These are phyloP conservation scores for Cheilinus undulatus DNA, from an alignment of 2,113 vertebrate genomes.

Conservation along the genomic window DNA sequence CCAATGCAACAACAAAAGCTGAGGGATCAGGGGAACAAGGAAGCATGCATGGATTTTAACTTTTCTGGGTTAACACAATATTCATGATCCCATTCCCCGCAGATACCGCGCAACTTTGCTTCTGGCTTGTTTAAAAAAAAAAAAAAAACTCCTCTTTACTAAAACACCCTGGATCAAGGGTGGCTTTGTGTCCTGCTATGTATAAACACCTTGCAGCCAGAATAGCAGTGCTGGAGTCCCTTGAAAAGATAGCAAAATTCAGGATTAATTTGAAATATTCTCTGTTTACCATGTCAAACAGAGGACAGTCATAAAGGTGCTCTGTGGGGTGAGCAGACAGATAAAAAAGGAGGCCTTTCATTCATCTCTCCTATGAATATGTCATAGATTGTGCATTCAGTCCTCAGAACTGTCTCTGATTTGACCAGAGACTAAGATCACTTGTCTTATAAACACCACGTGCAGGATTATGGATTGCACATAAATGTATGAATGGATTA, in stretches of 20 bases:
- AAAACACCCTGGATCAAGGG: slow-evolving; percentile 50
- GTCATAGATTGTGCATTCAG: slow-evolving; percentile 75
- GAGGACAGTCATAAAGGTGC: slow-evolving; percentile 22
- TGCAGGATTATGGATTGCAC: slow-evolving; percentile 78
- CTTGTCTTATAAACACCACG: slow-evolving; percentile 73
- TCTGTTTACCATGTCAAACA: slow-evolving; percentile 20
- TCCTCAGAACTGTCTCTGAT: slow-evolving; percentile 70
- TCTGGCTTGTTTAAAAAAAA: slow-evolving; percentile 54
- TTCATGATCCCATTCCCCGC: slow-evolving; percentile 73
- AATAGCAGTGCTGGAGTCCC: slow-evolving; percentile 19
- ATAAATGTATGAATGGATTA: slow-evolving; percentile 51
- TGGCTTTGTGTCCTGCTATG: slow-evolving; percentile 54
- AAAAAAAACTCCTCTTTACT: slow-evolving; percentile 41
- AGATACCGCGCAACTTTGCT: slow-evolving; percentile 69
- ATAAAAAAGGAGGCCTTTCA: slow-evolving; percentile 11
- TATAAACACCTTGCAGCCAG: slow-evolving; percentile 67
- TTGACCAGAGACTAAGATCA: slow-evolving; percentile 82
- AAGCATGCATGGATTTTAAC: slow-evolving; percentile 73
- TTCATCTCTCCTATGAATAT: slow-evolving; percentile 83
- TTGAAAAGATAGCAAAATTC: slow-evolving; percentile 24
- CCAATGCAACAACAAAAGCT: slow-evolving; percentile 78
- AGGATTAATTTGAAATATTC: slow-evolving; percentile 51
- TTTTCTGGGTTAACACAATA: slow-evolving; percentile 80
- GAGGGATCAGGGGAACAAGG: slow-evolving; percentile 78
- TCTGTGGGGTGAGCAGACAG: not conserved